Evolutionary conservation across 1,140 invertebrate genomes (phyloP).

Genomic region (Kradibia gibbosae): DNA sequence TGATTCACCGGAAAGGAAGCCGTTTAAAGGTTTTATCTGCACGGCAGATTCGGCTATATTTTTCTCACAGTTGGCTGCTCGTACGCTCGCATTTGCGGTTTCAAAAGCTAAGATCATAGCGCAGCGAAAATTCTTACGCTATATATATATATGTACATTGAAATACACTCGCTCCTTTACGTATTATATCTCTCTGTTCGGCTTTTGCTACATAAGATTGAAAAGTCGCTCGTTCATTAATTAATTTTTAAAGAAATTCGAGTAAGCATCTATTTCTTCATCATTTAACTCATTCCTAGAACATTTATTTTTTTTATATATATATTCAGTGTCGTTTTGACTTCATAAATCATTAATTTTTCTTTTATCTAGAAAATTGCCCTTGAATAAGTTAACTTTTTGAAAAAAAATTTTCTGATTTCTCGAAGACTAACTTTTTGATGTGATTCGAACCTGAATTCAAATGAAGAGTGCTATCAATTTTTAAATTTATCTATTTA

Average conservation of each 20-base stretch:
- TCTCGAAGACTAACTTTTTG: no score
- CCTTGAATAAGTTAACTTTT: no score
- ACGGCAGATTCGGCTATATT: conserved; percentile 49
- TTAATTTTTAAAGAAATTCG: conserved; percentile 1
- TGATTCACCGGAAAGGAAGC: conserved; percentile 52
- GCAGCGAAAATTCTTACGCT: conserved; percentile 36
- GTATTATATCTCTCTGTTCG: background rate
- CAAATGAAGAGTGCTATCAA: no score
- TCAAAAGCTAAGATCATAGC: conserved; percentile 20
- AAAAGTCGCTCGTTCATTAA: conserved; percentile 31
- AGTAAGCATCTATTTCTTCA: no score
- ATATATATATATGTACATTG: background rate
- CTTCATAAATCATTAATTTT: no score
- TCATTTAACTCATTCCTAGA: no score
- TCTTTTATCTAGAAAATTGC: no score
- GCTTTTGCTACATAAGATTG: background rate
- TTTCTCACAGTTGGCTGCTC: conserved; percentile 48
- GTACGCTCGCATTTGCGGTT: background rate
- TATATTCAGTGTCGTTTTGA: no score
- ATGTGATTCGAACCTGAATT: no score
- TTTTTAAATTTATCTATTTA: no score
- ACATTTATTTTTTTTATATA: no score
- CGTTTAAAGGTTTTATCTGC: conserved; percentile 54
- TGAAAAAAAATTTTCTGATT: no score
- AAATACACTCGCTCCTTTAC: background rate